These are phyloP conservation scores for Amazona vittata DNA, from an alignment of 2,113 vertebrate genomes.

Conservation along the genomic window DNA sequence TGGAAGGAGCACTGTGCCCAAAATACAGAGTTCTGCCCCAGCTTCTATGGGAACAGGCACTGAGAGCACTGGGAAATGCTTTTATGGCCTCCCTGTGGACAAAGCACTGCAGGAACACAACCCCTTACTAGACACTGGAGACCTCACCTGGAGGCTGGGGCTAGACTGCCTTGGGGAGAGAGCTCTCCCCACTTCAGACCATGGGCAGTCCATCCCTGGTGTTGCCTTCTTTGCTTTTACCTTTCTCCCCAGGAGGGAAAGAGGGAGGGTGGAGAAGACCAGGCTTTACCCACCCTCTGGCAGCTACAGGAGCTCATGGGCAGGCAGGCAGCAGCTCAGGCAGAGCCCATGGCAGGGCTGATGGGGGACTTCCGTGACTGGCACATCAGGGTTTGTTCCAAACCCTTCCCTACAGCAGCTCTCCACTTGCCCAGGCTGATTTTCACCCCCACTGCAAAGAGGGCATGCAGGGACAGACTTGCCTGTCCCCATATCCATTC, in stretches of 20 bases:
- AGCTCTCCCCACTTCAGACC: background rate
- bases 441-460: background rate
- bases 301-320: rapidly evolving
- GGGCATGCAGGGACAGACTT: background rate
- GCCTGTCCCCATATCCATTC: background rate
- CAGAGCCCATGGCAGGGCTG: background rate
- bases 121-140: background rate
- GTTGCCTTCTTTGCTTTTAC: background rate
- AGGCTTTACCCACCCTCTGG: background rate
- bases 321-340: background rate
- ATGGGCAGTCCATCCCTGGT: background rate
- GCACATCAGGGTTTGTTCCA: background rate
- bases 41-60: background rate
- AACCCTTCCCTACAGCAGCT: background rate
- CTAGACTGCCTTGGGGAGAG: background rate
- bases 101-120: background rate
- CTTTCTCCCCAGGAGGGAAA: background rate
- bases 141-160: background rate
- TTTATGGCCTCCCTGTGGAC: background rate
- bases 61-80: background rate
- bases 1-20: background rate
- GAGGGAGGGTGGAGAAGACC: background rate
- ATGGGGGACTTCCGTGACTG: rapidly evolving
- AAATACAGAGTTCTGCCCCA: background rate
- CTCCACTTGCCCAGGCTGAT: background rate